Conservation (phyloP, 1,140 invertebrate genomes). For the Drosophila teissieri region DNA sequence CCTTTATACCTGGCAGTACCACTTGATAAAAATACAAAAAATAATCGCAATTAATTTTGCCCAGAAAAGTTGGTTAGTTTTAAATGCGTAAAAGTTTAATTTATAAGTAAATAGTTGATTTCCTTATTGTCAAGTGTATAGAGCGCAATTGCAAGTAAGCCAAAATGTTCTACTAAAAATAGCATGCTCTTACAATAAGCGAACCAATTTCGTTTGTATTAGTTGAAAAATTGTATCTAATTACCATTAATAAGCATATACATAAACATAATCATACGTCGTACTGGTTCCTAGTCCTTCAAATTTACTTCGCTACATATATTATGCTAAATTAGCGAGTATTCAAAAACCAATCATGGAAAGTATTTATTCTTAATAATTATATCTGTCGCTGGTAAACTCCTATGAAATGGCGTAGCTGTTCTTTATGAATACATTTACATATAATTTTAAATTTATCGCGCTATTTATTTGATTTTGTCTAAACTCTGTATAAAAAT, state of each 20-base stretch:
- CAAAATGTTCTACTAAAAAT: constrained; percentile 56
- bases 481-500: constrained; percentile 53
- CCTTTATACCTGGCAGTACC: constrained; percentile 25
- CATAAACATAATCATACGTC: constrained; percentile 61
- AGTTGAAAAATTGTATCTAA: constrained; percentile 25
- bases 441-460: constrained; percentile 31
- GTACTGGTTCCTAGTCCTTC: constrained; percentile 78
- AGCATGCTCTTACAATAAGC: constrained; percentile 36
- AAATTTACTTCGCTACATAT: constrained; percentile 62
- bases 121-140: constrained; percentile 27
- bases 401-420: constrained; percentile 60
- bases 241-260: constrained; percentile 20
- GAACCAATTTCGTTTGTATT: constrained; percentile 31
- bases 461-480: constrained; percentile 50
- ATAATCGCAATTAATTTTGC: constrained; percentile 14
- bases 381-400: constrained; percentile 59
- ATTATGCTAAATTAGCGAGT: constrained; percentile 64
- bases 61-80: constrained; percentile 29
- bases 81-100: constrained; percentile 14
- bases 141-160: constrained; percentile 48
- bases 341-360: constrained; percentile 45
- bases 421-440: constrained; percentile 52
- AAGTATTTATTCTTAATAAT: constrained; percentile 78
- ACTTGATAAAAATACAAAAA: constrained; percentile 12
- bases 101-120: constrained; percentile 32